Percentiles rank a stretch among this genome's conserved stretches.
Conservation (phyloP, 2,113 vertebrate species). For the Procavia capensis region DNA sequence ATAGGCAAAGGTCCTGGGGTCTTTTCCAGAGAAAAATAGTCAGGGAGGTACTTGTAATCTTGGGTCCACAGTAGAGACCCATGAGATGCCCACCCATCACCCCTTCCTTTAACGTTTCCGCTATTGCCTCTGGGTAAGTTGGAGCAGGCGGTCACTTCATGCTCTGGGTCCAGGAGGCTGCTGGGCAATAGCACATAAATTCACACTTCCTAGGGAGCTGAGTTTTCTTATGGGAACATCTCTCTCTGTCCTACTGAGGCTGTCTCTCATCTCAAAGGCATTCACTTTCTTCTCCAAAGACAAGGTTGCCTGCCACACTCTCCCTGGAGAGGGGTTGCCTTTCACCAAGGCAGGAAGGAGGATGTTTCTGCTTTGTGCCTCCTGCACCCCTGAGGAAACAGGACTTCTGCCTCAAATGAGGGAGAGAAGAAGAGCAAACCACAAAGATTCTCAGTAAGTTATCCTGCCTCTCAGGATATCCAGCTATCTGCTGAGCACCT, state of each 20-base stretch:
- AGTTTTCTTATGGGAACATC: no score
- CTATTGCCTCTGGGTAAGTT: neutral
- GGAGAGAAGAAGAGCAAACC: neutral
- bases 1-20: neutral
- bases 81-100: neutral
- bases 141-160: neutral
- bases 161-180: neutral
- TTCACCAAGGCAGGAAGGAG: neutral
- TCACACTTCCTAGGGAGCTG: neutral
- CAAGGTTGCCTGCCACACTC: neutral
- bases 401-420: neutral
- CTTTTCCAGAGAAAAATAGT: neutral
- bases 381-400: neutral
- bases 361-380: neutral
- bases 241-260: neutral
- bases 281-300: neutral
- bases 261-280: neutral
- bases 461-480: neutral
- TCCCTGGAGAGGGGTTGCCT: neutral
- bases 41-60: neutral
- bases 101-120: neutral
- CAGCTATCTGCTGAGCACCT: no score
- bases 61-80: neutral
- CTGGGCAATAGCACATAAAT: neutral
- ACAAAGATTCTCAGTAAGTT: neutral